Percentiles rank a stretch among this genome's conserved stretches.
Evolutionary conservation across 1,140 invertebrate genomes (phyloP).

Genomic region (Cheumatopsyche charites): DNA sequence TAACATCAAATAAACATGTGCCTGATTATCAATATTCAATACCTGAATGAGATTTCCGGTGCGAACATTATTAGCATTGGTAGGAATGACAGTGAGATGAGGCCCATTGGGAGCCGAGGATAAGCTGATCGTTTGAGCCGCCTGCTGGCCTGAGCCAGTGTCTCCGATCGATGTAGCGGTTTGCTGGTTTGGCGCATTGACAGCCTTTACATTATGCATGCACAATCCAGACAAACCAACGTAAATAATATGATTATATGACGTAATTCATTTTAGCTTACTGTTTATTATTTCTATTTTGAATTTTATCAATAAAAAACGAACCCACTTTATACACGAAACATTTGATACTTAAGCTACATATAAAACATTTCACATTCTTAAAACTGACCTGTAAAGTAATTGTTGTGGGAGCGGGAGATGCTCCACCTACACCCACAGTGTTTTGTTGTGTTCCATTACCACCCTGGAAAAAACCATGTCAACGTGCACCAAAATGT

Average conservation of each 20-base stretch:
- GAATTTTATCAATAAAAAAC: no score
- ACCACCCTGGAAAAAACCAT: conserved; percentile 51
- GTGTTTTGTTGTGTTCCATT: conserved; percentile 53
- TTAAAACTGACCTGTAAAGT: conserved; percentile 55
- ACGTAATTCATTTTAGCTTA: no score
- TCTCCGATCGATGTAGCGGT: conserved; percentile 49
- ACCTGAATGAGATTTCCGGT: conserved; percentile 57
- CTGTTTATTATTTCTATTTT: no score
- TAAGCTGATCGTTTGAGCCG: conserved; percentile 54
- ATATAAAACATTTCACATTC: not conserved
- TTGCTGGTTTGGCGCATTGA: conserved; percentile 53
- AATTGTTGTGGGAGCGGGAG: conserved; percentile 55
- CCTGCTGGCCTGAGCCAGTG: conserved; percentile 49
- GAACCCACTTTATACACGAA: no score
- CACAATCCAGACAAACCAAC: not conserved
- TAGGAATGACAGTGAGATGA: conserved; percentile 58
- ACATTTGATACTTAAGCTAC: no score
- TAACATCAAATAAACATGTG: not conserved
- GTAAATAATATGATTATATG: no score
- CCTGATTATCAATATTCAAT: conserved; percentile 36
- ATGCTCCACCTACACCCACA: conserved; percentile 49
- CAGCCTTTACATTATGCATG: conserved; percentile 51
- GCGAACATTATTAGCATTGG: conserved; percentile 53
- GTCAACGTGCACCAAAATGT: conserved; percentile 17
- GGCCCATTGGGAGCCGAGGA: conserved; percentile 53